Conservation (phyloP, 2,797 vertebrate species). For the Peromyscus nudipes region DNA sequence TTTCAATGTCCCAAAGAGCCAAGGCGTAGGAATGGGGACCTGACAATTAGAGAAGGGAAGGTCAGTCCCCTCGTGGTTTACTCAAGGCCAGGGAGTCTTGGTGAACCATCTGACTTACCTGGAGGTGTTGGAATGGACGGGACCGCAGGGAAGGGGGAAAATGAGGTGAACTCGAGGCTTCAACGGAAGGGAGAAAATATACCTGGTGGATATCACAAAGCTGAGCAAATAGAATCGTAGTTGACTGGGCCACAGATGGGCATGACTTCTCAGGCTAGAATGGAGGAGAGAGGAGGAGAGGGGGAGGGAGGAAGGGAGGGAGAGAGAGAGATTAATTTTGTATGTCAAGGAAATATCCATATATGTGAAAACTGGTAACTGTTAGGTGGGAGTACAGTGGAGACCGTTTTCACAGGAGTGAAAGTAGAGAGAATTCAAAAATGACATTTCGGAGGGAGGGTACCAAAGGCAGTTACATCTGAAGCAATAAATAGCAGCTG, state of each 20-base stretch:
- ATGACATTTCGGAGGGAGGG: constrained; percentile 39
- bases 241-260: not conserved
- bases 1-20: not conserved
- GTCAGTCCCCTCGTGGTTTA: not conserved
- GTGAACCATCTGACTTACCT: not conserved
- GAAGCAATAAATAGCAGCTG: constrained; percentile 57
- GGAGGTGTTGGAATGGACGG: not conserved
- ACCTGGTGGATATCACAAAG: not conserved
- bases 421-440: constrained; percentile 47
- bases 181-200: not conserved
- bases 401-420: constrained; percentile 53
- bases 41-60: not conserved
- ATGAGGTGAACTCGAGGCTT: not conserved
- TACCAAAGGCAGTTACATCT: constrained; percentile 19
- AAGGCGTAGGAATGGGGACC: not conserved
- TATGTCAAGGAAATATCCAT: not conserved
- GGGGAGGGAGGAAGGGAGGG: no score
- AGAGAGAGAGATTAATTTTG: not conserved
- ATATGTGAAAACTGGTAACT: not conserved
- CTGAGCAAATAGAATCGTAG: not conserved
- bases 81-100: not conserved
- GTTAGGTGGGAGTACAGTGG: not conserved
- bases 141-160: not conserved
- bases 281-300: not conserved
- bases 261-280: not conserved